phyloP scores from a whole-genome alignment of 2,797 vertebrate genomes.

The Amblyopsis hoosieri region DNA sequence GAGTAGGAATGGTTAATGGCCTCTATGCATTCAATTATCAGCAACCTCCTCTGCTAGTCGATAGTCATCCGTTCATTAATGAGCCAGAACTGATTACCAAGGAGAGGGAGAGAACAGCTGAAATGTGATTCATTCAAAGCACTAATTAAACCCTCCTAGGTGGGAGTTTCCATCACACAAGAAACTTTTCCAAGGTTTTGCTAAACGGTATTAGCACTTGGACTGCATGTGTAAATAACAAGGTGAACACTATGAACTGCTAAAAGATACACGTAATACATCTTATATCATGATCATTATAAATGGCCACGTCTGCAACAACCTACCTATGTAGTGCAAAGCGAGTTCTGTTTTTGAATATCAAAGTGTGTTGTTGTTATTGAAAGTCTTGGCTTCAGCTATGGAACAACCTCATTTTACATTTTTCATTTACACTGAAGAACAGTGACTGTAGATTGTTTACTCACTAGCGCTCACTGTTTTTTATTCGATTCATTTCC shows the following conservation, averaged over 20 bases:
- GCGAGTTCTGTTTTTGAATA: too few relatives aligned
- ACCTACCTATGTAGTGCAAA: too few relatives aligned
- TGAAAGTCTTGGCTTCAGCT: too few relatives aligned
- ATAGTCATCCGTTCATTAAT: conserved; percentile 81
- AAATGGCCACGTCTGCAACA: too few relatives aligned
- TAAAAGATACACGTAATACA: too few relatives aligned
- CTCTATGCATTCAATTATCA: conserved; percentile 82
- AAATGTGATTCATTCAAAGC: conserved; percentile 75
- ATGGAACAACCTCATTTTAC: conserved; percentile 11
- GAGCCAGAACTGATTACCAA: conserved; percentile 77
- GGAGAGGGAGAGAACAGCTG: conserved; percentile 65
- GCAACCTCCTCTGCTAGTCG: conserved; percentile 70
- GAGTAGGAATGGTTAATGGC: conserved; percentile 82
- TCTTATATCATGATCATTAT: too few relatives aligned
- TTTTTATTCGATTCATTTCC: conserved; percentile 28
- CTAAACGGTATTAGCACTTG: too few relatives aligned
- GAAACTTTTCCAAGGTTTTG: conserved; percentile 44
- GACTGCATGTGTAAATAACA: too few relatives aligned
- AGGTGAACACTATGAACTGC: too few relatives aligned
- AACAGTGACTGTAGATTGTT: too few relatives aligned
- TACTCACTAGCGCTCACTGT: too few relatives aligned
- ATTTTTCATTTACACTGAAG: conserved; percentile 12
- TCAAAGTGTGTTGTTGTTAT: too few relatives aligned
- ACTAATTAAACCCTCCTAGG: conserved; percentile 78
- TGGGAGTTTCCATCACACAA: conserved; percentile 62